Conservation (phyloP, 2,888 invertebrate species). For the Melitaea athalia region DNA sequence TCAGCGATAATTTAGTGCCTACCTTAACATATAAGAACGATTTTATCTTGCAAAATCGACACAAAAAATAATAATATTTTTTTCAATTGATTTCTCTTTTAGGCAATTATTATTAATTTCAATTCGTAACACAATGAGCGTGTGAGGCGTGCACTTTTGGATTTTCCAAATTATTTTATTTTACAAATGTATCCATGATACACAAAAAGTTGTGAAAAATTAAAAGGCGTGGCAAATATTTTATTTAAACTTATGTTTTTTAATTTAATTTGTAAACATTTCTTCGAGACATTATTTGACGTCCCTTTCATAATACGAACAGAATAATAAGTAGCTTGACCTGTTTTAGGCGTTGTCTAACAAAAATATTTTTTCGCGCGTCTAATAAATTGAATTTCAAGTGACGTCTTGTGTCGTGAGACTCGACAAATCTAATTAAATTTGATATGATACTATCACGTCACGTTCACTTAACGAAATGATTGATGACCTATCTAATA, state of each 20-base stretch:
- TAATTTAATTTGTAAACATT: background rate
- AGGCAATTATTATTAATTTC: too few relatives aligned
- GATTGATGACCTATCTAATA: slow-evolving; percentile 59
- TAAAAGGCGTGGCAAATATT: too few relatives aligned
- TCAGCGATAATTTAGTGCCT: too few relatives aligned
- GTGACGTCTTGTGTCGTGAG: background rate
- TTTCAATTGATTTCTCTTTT: too few relatives aligned
- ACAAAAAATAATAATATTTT: too few relatives aligned
- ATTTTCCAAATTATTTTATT: too few relatives aligned
- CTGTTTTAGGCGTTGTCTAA: background rate
- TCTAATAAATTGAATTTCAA: background rate
- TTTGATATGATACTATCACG: slow-evolving; percentile 20
- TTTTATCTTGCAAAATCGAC: too few relatives aligned
- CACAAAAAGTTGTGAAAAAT: too few relatives aligned
- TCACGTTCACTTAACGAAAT: slow-evolving; percentile 42
- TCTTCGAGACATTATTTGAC: background rate
- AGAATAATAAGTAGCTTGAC: background rate
- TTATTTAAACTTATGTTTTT: background rate
- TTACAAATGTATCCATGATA: too few relatives aligned
- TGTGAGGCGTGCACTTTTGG: too few relatives aligned
- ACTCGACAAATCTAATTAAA: slow-evolving; percentile 26
- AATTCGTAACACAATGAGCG: too few relatives aligned
- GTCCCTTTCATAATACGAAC: background rate
- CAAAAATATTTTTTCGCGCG: slow-evolving; percentile 1
- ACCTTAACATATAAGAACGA: too few relatives aligned